Base-by-base conservation (phyloP, 53 echinoderm and acorn worm species). In the Stichopus horrens region DNA sequence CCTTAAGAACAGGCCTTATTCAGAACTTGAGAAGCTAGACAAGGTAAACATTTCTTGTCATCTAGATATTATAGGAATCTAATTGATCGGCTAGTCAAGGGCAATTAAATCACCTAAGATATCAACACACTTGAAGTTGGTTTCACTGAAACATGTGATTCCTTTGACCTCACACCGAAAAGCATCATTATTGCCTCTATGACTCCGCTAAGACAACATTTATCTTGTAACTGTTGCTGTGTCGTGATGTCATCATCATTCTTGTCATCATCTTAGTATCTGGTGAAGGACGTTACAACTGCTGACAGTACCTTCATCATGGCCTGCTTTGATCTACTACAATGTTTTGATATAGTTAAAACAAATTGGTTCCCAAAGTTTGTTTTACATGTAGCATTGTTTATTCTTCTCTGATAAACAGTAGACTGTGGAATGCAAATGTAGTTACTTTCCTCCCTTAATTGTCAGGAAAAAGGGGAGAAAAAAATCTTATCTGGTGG, bases 281-380 rank as follows among this genome's bases (percentile, higher is more conserved):
- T 37, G 37, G 37, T 37, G 37, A 37, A 37, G 37, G 37, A 37
- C 37, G 37, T 37, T 37, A 37, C 37, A 37, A 37, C 37, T 37
- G 37, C 37, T 37, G 37, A 37, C 37, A 37, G 37, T 37, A 2
- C 37, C 71, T 7, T 71, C 18, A 7, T n/a, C 81, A 21, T 81
- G 81, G 21, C 21, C 37, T 54, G 18, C 54, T 81, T 56, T 81
- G 81, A 81, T 81, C 81, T 81, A 81, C 81, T 56, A 57, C 81
- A 81, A 56, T 81, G 81, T 81, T 81, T 58, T 81, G 58, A 56
- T 21, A 21, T 81, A 57, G 81, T 81, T 56, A 81, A 57, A 81
- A 81, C 81, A 81, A 81, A 58, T 81, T 81, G 23, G 81, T 81
- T 81, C 21, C 22, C 56, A 57, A 57, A 81, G 81, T 56, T 81